phyloP scores from a whole-genome alignment of 2,888 invertebrate genomes.

The Ochlodes sylvanus region DNA sequence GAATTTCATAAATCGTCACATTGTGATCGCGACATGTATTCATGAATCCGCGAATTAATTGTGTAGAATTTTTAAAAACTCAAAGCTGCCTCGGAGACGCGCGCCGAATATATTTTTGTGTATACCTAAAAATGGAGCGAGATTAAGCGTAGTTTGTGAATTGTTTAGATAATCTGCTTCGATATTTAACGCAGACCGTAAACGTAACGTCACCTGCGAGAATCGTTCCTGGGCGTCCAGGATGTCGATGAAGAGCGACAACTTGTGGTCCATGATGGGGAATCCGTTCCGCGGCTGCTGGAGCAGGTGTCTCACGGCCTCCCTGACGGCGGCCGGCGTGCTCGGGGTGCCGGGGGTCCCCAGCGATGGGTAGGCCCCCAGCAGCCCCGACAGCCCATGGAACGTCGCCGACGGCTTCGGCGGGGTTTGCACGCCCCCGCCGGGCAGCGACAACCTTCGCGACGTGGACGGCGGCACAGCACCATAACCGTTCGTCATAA shows the following conservation, averaged over 20 bases:
- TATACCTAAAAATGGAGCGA: slow-evolving; percentile 8
- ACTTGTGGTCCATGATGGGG: slow-evolving; percentile 91
- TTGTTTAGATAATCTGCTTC: slow-evolving; percentile 9
- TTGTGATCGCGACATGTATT: slow-evolving; percentile 9
- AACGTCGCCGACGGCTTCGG: slow-evolving; percentile 87
- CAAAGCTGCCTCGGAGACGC: slow-evolving; percentile 11
- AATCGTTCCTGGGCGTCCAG: slow-evolving; percentile 92
- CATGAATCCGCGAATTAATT: slow-evolving; percentile 23
- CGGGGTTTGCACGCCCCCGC: slow-evolving; percentile 72
- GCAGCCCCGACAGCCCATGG: slow-evolving; percentile 80
- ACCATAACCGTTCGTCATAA: slow-evolving; percentile 80
- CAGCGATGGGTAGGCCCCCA: slow-evolving; percentile 61
- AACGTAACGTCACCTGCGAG: slow-evolving; percentile 87
- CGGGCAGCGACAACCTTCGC: slow-evolving; percentile 83
- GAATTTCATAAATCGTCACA: slow-evolving; percentile 26
- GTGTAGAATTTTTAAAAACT: slow-evolving; percentile 16
- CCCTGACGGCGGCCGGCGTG: slow-evolving; percentile 87
- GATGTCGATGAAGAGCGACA: slow-evolving; percentile 92
- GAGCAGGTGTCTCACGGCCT: slow-evolving; percentile 88
- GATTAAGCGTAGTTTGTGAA: slow-evolving; percentile 4
- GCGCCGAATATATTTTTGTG: slow-evolving; percentile 4
- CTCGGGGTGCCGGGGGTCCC: slow-evolving; percentile 76
- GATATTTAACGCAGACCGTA: background rate
- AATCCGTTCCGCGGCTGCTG: slow-evolving; percentile 90
- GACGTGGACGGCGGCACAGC: slow-evolving; percentile 80